These are phyloP conservation scores for Coelopa pilipes DNA, from an alignment of 2,888 invertebrate genomes.

Conservation along the genomic window DNA sequence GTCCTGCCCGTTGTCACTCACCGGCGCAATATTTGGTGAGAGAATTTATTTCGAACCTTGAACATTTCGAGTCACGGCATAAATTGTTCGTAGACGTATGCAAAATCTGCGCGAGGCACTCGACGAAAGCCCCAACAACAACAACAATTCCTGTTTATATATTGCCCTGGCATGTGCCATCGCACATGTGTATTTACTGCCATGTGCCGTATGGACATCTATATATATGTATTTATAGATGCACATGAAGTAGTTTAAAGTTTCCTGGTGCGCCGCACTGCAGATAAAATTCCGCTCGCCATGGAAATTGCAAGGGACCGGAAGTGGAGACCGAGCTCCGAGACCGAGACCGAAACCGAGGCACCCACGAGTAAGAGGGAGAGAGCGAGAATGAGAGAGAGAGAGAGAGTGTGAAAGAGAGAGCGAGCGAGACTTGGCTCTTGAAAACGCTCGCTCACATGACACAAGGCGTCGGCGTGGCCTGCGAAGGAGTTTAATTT, in stretches of 20 bases:
- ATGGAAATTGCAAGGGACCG: background rate
- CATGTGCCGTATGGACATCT: background rate
- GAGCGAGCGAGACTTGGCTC: background rate
- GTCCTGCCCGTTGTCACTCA: no score
- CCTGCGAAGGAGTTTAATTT: background rate
- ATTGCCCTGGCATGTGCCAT: no score
- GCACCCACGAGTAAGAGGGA: background rate
- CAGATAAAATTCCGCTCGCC: constrained; percentile 1
- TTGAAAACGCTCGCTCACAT: background rate
- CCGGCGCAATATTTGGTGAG: no score
- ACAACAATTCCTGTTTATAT: no score
- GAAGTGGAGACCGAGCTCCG: background rate
- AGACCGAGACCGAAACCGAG: constrained; percentile 2
- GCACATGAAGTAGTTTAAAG: constrained; percentile 10
- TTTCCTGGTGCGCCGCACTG: constrained; percentile 4
- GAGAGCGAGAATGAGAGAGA: background rate
- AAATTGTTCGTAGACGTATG: no score
- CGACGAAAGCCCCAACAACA: no score
- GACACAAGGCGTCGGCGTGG: background rate
- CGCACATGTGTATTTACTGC: no score
- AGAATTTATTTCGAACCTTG: no score
- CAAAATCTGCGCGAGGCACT: no score
- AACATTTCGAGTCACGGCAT: no score
- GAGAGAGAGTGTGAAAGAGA: background rate
- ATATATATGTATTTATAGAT: background rate